These are phyloP conservation scores for Clitarchus hookeri DNA, from an alignment of 2,888 invertebrate genomes.

Conservation along the genomic window DNA sequence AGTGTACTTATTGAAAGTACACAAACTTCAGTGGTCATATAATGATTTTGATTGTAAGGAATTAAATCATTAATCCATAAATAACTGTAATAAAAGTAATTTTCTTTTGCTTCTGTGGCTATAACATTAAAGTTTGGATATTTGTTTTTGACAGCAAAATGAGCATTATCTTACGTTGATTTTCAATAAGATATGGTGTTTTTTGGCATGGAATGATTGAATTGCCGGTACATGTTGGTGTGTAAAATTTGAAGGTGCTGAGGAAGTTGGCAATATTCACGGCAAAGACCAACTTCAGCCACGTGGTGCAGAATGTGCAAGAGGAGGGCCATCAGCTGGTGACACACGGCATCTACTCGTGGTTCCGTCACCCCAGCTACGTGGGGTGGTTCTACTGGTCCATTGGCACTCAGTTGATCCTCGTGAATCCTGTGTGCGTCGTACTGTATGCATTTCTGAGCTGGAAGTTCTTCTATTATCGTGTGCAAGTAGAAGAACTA, in stretches of 20 bases:
- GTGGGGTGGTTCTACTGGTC: constrained; percentile 99
- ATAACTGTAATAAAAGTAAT: no score
- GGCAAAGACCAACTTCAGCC: constrained; percentile 92
- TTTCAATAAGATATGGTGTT: no score
- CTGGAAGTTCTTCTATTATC: constrained; percentile 89
- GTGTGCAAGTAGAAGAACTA: constrained; percentile 87
- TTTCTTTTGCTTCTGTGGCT: no score
- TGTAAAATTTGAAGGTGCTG: constrained; percentile 54
- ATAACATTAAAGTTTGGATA: no score
- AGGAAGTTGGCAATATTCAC: constrained; percentile 95
- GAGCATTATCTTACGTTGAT: no score
- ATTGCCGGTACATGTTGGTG: no score
- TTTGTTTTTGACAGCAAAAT: no score
- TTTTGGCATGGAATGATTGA: no score
- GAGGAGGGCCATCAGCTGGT: constrained; percentile 82
- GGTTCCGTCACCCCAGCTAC: constrained; percentile 93
- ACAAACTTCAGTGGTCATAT: no score
- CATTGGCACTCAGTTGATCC: constrained; percentile 90
- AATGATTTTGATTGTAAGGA: no score
- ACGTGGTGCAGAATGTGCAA: constrained; percentile 85
- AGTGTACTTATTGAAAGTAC: no score
- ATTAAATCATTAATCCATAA: no score
- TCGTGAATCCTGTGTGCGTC: constrained; percentile 88
- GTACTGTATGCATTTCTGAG: constrained; percentile 79
- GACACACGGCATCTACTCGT: constrained; percentile 84